A percentile compares a stretch with the other conserved stretches of the same genome.
Evolutionary conservation across 2,113 vertebrate genomes (phyloP).

Genomic region (Thamnophis sirtalis): DNA sequence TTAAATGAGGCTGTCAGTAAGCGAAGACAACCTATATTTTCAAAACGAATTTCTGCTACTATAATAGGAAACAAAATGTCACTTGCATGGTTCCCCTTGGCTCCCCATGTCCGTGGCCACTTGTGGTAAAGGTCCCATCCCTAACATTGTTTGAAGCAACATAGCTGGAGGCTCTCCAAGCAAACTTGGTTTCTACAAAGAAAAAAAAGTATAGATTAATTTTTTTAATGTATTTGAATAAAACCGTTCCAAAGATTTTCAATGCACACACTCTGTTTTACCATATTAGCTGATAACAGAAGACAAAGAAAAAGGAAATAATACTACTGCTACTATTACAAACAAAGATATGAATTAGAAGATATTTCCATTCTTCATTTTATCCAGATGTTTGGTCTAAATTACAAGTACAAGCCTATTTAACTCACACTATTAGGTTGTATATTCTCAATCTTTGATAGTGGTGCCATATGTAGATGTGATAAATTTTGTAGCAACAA

Average conservation of each 20-base stretch:
- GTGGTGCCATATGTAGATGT: constrained; percentile 82
- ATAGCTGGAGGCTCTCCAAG: constrained; percentile 87
- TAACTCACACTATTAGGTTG: constrained; percentile 83
- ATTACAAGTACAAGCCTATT: rapidly evolving
- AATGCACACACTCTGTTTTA: background rate
- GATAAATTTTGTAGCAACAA: constrained; percentile 87
- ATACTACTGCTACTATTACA: background rate
- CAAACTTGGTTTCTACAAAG: constrained; percentile 82
- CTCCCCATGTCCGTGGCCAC: constrained; percentile 76
- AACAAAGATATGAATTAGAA: background rate
- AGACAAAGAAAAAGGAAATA: background rate
- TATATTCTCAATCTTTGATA: constrained; percentile 85
- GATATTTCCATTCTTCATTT: background rate
- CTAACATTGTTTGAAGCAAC: constrained; percentile 84
- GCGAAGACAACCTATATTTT: background rate
- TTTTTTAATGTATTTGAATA: background rate
- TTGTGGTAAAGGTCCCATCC: constrained; percentile 72
- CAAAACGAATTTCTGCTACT: constrained; percentile 7
- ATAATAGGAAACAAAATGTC: constrained; percentile 18
- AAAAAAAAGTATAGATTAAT: constrained; percentile 16
- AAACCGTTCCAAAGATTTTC: background rate
- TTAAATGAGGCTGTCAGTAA: background rate
- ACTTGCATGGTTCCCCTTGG: constrained; percentile 85
- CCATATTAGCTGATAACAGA: background rate
- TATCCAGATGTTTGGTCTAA: rapidly evolving